Percentiles rank a stretch among this genome's conserved stretches.
Evolutionary conservation across 2,113 vertebrate species (phyloP).

Genomic region (Centropus bengalensis): DNA sequence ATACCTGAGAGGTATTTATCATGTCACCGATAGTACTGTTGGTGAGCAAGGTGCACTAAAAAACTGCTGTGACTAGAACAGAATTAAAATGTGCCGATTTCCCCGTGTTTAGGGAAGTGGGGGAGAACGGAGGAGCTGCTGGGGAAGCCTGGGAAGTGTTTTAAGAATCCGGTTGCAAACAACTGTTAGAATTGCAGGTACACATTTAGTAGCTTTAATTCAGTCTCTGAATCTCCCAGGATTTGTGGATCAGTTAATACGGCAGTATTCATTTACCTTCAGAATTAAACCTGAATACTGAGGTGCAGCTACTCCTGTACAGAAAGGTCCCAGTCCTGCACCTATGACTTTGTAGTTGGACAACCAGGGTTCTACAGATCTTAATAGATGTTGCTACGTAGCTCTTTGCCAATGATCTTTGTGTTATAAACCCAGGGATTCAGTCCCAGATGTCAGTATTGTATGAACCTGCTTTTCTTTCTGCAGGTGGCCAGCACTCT

Average conservation of each 20-base stretch:
- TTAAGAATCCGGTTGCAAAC: neutral
- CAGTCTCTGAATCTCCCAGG: neutral
- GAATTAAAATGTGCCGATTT: constrained; percentile 3
- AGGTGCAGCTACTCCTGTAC: neutral
- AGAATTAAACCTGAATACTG: neutral
- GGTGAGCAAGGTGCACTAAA: neutral
- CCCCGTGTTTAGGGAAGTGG: neutral
- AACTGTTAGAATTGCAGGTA: neutral
- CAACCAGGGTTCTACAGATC: neutral
- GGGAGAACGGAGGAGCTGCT: neutral
- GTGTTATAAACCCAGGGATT: neutral
- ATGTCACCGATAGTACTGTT: neutral
- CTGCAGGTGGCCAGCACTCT: neutral
- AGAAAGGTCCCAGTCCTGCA: neutral
- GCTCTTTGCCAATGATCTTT: neutral
- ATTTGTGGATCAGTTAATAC: neutral
- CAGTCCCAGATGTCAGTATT: neutral
- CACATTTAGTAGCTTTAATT: neutral
- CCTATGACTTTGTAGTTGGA: accelerated
- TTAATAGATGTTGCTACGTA: accelerated
- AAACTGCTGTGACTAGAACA: neutral
- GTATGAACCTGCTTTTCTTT: neutral
- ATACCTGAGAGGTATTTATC: constrained; percentile 39
- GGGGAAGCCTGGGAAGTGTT: neutral
- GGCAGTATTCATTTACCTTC: neutral